Conservation (phyloP, 2,797 vertebrate species). For the Orientallactaga sibirica region DNA sequence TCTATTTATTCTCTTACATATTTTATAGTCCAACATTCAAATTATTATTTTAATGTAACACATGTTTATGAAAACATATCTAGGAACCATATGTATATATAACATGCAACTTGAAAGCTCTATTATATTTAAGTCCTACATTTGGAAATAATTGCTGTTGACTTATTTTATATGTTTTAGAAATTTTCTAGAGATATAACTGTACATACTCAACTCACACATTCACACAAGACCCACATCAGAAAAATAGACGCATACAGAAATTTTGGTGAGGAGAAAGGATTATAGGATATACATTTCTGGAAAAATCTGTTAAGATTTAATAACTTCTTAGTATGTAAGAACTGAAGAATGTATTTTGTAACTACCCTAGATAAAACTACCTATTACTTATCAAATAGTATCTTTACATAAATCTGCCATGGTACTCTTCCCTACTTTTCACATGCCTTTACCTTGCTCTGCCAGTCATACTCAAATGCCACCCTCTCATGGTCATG, state of each 20-base stretch:
- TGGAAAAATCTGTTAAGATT: not conserved
- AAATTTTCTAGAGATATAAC: not conserved
- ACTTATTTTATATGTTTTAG: not conserved
- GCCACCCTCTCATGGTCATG: not conserved
- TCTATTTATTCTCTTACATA: not conserved
- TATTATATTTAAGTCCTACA: not conserved
- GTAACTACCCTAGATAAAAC: too few species aligned
- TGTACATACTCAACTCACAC: not conserved
- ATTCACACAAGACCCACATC: not conserved
- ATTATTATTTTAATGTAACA: conserved; percentile 8
- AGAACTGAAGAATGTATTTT: not conserved
- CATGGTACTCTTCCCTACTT: not conserved
- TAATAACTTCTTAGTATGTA: not conserved
- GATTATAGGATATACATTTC: not conserved
- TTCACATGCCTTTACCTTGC: not conserved
- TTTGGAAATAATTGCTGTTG: not conserved
- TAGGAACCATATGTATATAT: not conserved
- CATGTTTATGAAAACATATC: not conserved
- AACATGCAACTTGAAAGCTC: not conserved
- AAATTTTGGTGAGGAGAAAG: not conserved
- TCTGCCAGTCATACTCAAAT: not conserved
- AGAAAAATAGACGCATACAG: not conserved
- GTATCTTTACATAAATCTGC: too few species aligned
- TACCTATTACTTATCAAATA: too few species aligned
- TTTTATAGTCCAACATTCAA: not conserved